These are phyloP conservation scores for Hemibagrus wyckioides DNA, from an alignment of 2,113 vertebrate genomes.

Conservation along the genomic window DNA sequence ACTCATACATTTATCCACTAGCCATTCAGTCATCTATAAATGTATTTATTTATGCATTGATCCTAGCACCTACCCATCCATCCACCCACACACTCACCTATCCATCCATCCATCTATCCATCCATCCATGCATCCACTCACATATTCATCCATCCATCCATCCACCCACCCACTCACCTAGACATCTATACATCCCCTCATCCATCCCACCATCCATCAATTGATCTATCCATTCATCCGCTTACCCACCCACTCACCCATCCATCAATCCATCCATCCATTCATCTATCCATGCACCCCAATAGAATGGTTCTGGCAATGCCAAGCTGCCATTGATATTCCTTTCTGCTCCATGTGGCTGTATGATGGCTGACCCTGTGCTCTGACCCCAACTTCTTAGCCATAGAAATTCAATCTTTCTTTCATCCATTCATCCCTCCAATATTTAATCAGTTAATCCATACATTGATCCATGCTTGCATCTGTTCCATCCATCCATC, in stretches of 20 bases:
- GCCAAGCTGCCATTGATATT: neutral
- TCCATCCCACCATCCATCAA: neutral
- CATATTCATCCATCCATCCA: neutral
- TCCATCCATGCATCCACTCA: no score
- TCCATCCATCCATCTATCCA: neutral
- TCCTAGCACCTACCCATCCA: neutral
- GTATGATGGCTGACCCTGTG: neutral
- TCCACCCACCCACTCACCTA: neutral
- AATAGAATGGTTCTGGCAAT: neutral
- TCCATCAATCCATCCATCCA: neutral
- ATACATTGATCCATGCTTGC: slow-evolving; percentile 3
- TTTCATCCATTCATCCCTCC: neutral
- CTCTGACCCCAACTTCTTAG: neutral
- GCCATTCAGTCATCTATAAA: neutral
- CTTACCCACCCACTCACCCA: no score
- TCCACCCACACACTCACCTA: neutral
- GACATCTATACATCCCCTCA: neutral
- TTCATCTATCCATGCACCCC: neutral
- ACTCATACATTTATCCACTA: neutral
- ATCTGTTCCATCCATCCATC: neutral
- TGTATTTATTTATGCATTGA: neutral
- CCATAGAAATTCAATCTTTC: neutral
- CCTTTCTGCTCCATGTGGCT: neutral
- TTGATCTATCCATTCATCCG: neutral
- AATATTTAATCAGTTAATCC: slow-evolving; percentile 1